Percentiles rank a stretch among this genome's conserved stretches.
Conservation (phyloP, 2,888 invertebrate species). For the Ommatoiulus sabulosus region DNA sequence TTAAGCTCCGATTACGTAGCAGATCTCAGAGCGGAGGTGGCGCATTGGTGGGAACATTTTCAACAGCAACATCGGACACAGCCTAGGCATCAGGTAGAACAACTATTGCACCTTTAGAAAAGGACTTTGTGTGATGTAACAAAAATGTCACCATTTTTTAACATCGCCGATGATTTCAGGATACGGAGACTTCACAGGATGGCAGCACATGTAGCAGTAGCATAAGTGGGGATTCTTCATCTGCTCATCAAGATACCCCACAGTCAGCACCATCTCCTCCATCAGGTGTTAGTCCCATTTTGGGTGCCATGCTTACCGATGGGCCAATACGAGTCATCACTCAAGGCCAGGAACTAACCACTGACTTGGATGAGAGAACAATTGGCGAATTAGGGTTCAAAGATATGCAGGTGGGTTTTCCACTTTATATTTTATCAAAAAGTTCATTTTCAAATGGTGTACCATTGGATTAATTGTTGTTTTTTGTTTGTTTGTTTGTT, state of each 20-base stretch:
- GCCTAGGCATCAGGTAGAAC: constrained; percentile 14
- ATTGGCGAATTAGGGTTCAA: constrained; percentile 93
- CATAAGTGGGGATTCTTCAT: constrained; percentile 7
- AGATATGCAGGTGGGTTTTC: constrained; percentile 80
- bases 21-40: constrained; percentile 91
- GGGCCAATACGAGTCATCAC: constrained; percentile 93
- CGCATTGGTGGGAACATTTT: constrained; percentile 89
- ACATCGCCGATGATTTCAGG: background rate
- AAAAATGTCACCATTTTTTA: constrained; percentile 28
- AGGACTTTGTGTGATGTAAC: too few relatives aligned
- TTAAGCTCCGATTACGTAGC: constrained; percentile 89
- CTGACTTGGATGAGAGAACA: constrained; percentile 92
- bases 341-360: constrained; percentile 87
- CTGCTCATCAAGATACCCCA: background rate
- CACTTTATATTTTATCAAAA: too few relatives aligned
- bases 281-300: constrained; percentile 70
- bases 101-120: too few relatives aligned
- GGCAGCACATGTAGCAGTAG: constrained; percentile 51
- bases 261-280: constrained; percentile 50
- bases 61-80: constrained; percentile 61
- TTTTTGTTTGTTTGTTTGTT: too few relatives aligned
- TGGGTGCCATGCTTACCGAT: constrained; percentile 80
- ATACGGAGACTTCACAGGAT: constrained; percentile 21
- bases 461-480: background rate
- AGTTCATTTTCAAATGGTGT: too few relatives aligned